Base-by-base conservation (phyloP, 2,797 vertebrate genomes). In the Scleropages formosus region DNA sequence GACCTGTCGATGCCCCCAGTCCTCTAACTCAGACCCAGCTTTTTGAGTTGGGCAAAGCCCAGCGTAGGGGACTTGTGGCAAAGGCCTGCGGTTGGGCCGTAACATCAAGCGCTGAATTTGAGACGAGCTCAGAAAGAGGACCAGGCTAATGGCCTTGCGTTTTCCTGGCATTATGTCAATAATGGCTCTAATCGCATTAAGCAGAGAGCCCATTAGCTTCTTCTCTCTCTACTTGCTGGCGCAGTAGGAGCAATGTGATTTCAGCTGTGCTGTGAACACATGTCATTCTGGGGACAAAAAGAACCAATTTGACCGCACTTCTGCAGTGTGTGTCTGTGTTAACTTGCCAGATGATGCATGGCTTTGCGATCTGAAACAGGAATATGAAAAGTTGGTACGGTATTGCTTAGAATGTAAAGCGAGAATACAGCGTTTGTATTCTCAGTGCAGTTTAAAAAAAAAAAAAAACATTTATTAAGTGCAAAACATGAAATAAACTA, bases 141-240 rank as follows among this genome's bases (percentile, higher is more conserved):
- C 91, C 89, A 90, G 93, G 93, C 94, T 98, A 98, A 98, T 99
- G 95, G 95, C 92, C 94, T 93, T 94, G 94, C 90, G 78, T 96
- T 94, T 98, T 96, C 95, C 95, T 98, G 96, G 96, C 95, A 95
- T 95, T 94, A 95, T 96, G 94, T 98, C 96, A 96, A 95, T 98
- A 98, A 96, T 96, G 93, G 92, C 92, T 96, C 92, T 98, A 96
- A 98, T 98, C 95, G 95, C 94, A 96, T 98, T 98, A 98, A 96
- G 51, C 27, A 39, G 72, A 72, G 93, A 97, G 93, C 92, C 95
- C 95, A 98, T 98, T 98, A 97, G 93, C 92, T 95, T 94, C 94
- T 95, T 94, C 94, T 95, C 92, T 93, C 87, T 44, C 9, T 80
- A 80, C 87, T 86, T 88, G 87, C 87, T 85, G 86, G 85, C 81